Conservation (phyloP, 2,888 invertebrate genomes). For the Ormyrus nitidulus region DNA sequence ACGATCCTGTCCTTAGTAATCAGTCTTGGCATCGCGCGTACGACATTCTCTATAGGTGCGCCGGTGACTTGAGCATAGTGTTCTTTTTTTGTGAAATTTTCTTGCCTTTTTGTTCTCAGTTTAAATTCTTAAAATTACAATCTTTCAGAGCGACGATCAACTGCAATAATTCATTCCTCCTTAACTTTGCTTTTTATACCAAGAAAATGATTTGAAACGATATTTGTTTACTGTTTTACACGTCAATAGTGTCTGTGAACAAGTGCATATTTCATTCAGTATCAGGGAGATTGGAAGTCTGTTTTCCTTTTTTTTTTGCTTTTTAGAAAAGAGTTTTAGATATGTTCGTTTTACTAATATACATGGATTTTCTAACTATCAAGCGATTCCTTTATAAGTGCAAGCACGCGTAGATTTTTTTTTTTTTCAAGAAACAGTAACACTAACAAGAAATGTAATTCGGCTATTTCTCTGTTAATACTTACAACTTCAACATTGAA, state of each 20-base stretch:
- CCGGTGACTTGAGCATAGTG: slow-evolving; percentile 57
- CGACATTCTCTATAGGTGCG: slow-evolving; percentile 55
- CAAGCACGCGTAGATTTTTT: slow-evolving; percentile 26
- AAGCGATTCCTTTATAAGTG: slow-evolving; percentile 33
- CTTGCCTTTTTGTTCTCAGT: slow-evolving; percentile 21
- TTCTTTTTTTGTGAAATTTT: slow-evolving; percentile 23
- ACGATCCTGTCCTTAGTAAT: slow-evolving; percentile 57
- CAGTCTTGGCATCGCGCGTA: slow-evolving; percentile 67
- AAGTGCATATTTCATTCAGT: slow-evolving; percentile 29
- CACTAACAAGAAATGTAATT: slow-evolving; percentile 54
- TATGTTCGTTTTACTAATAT: slow-evolving; percentile 32
- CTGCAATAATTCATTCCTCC: slow-evolving; percentile 52
- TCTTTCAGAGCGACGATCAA: neutral
- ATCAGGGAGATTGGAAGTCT: slow-evolving; percentile 21
- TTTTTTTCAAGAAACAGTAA: slow-evolving; percentile 35
- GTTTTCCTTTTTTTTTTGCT: slow-evolving; percentile 28
- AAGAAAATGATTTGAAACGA: slow-evolving; percentile 46
- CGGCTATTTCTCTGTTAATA: slow-evolving; percentile 39
- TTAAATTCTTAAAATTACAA: slow-evolving; percentile 33
- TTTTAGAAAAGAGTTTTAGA: slow-evolving; percentile 31
- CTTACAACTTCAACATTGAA: slow-evolving; percentile 52
- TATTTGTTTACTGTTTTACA: slow-evolving; percentile 55
- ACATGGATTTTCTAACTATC: slow-evolving; percentile 30
- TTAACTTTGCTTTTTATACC: slow-evolving; percentile 28
- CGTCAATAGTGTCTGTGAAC: slow-evolving; percentile 40